Base-by-base conservation (phyloP, 1,140 invertebrate species). In the Drosophila ogumai region DNA sequence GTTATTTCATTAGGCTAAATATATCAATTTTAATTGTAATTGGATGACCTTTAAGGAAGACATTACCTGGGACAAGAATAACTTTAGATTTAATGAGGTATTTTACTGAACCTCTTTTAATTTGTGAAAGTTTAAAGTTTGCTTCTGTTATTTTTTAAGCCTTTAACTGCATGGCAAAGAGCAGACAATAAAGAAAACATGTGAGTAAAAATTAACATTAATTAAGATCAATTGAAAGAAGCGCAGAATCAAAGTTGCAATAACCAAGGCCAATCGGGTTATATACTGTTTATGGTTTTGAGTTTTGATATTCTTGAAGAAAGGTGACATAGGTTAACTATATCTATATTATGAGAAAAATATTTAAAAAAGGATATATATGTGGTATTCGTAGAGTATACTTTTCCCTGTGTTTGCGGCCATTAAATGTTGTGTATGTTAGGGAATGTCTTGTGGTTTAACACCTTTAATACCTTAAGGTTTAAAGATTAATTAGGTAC, bases 221-320 rank as follows among this genome's bases (percentile, higher is more conserved):
- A 84, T 84, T 84, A 84, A 84, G 60, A 56, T 76, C 81, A 84
- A 84, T 84, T 84, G 44, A 72, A 17, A 32, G 50, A 75, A 75
- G 32, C 61, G 40, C 46, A 44, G 69, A 79, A 66, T 82, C 52
- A 68, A 69, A 79, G 66, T 75, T 75, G 61, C 36, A 65, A 73
- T 55, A 52, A 73, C 9, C 49, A 66, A 58, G 43, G 57, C 13
- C 63, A 75, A 38, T 12, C 17, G 52, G 49, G 54, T 46, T 75
- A 46, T 28, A 28, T 17, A 0, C 28, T 17, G 36, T 47, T 59
- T 49, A 49, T 61, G 57, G 19, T 49, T 49, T 7, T 31, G 25
- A 49, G 46, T 49, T 50, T 3, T 6, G n/a, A 34, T 41, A 55
- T 52, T 56, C 36, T 28, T 1, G n/a, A 44, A 19, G 38, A 46